These are phyloP conservation scores for Pelobates fuscus DNA, from an alignment of 2,113 vertebrate species.

Conservation along the genomic window DNA sequence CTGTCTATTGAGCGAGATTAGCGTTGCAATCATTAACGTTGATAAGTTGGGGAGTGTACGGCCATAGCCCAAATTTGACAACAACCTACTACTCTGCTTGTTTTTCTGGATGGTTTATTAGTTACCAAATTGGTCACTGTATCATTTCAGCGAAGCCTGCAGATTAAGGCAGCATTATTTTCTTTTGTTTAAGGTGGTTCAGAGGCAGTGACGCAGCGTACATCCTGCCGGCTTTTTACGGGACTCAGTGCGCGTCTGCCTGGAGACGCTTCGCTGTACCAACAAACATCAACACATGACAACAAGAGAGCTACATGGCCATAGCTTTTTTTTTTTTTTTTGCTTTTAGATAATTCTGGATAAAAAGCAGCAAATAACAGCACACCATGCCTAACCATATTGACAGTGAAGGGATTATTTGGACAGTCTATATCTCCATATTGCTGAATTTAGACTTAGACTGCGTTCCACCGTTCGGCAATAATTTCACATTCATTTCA, in stretches of 20 bases:
- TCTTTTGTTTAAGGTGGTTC: constrained; percentile 11
- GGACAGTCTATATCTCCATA: too few species aligned
- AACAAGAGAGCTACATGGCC: not conserved
- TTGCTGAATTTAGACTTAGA: too few species aligned
- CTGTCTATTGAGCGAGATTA: constrained; percentile 2
- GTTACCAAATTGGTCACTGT: not conserved
- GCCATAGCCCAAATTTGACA: not conserved
- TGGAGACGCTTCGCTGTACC: not conserved
- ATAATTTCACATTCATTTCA: too few species aligned
- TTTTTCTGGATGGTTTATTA: not conserved
- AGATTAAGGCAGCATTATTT: constrained; percentile 14
- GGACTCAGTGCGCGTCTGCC: constrained; percentile 2
- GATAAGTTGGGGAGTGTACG: constrained; percentile 13
- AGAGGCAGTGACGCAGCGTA: not conserved
- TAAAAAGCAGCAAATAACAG: too few species aligned
- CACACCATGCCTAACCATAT: too few species aligned
- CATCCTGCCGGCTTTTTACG: not conserved
- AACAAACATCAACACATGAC: constrained; percentile 19
- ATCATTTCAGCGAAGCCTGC: not conserved
- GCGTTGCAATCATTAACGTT: not conserved
- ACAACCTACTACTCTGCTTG: not conserved
- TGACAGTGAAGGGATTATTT: too few species aligned
- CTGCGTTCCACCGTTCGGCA: too few species aligned
- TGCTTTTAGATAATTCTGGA: too few species aligned
- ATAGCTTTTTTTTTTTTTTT: too few species aligned